Base-by-base conservation (phyloP, 2,888 invertebrate species). In the Monoplex corrugatus region DNA sequence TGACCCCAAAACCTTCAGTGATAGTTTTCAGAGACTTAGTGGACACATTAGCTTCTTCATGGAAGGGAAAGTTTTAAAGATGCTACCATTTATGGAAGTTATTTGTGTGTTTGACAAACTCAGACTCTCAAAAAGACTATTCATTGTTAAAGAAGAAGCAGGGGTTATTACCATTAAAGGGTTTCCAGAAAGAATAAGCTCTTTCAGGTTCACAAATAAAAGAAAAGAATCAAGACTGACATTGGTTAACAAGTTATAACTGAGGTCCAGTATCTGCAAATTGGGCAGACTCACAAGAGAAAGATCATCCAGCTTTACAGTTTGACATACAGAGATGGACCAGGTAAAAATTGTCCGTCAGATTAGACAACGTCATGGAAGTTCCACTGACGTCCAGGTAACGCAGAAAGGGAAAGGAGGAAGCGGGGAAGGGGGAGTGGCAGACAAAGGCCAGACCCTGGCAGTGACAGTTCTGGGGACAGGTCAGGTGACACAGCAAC, bases 361-460 rank as follows among this genome's bases (percentile, higher is more conserved):
- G 44, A 8, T 86, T 45, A 0, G 63, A 28, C 35, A 68, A 19
- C 3, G 38, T 35, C 87, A 50, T 82, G n/a, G 10, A 5, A 35
- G 86, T 43, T 16, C 75, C 83, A 32, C 80, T 80, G 28, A 63
- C 83, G 38, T 89, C 89, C 38, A 89, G 82, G 28, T 72, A 87
- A 13, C 86, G 78, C 2, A 89, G 63, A n/a, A 19, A 13, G 13
- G 87, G 40, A 8, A 38, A 78, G 0, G 16, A 38, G 23, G 44
- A 44, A 10, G 44, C 87, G 16, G 10, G n/a, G 63, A 80, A 72
- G 5, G 35, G 6, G 32, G 13, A 13, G 35, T 50, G 23, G 38
- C 89, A 89, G 16, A 63, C 63, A 19, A 89, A 80, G 16, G 78
- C 89, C 35, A 87, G 82, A 13, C 89, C 89, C 38, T 86, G 63